These are phyloP conservation scores for Ecdyonurus torrentis DNA, from an alignment of 2,888 invertebrate genomes.

Conservation along the genomic window DNA sequence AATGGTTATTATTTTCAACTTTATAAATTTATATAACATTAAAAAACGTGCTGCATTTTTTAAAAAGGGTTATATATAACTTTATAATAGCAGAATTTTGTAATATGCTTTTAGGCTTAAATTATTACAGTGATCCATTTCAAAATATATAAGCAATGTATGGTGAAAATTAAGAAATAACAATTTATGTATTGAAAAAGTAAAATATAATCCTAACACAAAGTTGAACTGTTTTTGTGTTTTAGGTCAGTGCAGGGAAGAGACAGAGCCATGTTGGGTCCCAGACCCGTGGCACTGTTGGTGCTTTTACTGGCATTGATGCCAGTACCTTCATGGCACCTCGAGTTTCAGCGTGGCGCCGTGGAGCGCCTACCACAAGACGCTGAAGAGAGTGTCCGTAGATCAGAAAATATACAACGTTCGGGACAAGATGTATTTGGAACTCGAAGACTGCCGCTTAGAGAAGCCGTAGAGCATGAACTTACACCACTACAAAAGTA, in stretches of 20 bases:
- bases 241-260: neutral
- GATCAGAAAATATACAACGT: neutral
- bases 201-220: no score
- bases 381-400: neutral
- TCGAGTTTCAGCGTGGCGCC: slow-evolving; percentile 7
- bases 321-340: neutral
- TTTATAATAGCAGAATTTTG: no score
- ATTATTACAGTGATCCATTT: no score
- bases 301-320: neutral
- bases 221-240: no score
- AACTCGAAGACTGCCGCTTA: slow-evolving; percentile 38
- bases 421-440: slow-evolving; percentile 20
- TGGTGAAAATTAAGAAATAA: no score
- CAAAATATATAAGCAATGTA: no score
- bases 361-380: slow-evolving; percentile 6
- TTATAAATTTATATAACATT: no score
- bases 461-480: slow-evolving; percentile 50
- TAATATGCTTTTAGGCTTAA: no score
- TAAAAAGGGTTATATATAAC: no score
- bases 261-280: neutral
- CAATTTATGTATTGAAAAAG: no score
- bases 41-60: no score
- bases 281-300: neutral
- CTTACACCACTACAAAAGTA: slow-evolving; percentile 21
- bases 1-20: no score